Percentiles rank a stretch among this genome's conserved stretches.
Evolutionary conservation across 2,888 invertebrate species (phyloP).

Genomic region (Scaptomyza tumidula): DNA sequence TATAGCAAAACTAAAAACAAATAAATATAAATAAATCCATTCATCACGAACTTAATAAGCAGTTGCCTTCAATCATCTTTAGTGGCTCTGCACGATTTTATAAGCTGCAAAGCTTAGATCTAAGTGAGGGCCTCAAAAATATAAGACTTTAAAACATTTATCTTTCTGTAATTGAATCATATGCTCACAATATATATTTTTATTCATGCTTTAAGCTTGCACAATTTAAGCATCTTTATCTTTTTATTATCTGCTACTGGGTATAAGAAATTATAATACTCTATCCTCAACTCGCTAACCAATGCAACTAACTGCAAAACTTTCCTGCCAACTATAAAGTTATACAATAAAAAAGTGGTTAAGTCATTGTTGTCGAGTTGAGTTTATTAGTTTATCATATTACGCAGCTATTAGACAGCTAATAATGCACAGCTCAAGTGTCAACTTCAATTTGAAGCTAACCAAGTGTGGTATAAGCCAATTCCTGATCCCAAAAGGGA

Average conservation of each 20-base stretch:
- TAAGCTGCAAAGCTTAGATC: background rate
- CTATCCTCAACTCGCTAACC: background rate
- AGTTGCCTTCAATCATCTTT: slow-evolving; percentile 2
- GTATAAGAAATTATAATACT: background rate
- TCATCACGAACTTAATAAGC: slow-evolving; percentile 16
- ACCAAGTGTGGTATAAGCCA: slow-evolving; percentile 51
- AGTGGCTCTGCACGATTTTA: slow-evolving; percentile 12
- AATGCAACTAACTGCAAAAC: background rate
- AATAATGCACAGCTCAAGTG: slow-evolving; percentile 43
- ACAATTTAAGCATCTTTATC: background rate
- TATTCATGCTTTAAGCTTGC: background rate
- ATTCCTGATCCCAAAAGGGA: slow-evolving; percentile 56
- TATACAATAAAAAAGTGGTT: slow-evolving; percentile 6
- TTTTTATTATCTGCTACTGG: background rate
- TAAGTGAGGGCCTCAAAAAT: background rate
- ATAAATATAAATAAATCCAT: background rate
- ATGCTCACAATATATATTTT: background rate
- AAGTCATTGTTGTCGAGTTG: slow-evolving; percentile 11
- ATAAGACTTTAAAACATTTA: too few relatives aligned
- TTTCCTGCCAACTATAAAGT: background rate
- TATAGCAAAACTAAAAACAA: background rate
- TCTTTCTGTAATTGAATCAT: background rate
- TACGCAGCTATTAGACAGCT: slow-evolving; percentile 35
- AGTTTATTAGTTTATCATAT: slow-evolving; percentile 26
- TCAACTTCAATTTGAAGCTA: slow-evolving; percentile 58